Evolutionary conservation across 1,140 invertebrate genomes (phyloP).

Genomic region (Glossosoma conforme): DNA sequence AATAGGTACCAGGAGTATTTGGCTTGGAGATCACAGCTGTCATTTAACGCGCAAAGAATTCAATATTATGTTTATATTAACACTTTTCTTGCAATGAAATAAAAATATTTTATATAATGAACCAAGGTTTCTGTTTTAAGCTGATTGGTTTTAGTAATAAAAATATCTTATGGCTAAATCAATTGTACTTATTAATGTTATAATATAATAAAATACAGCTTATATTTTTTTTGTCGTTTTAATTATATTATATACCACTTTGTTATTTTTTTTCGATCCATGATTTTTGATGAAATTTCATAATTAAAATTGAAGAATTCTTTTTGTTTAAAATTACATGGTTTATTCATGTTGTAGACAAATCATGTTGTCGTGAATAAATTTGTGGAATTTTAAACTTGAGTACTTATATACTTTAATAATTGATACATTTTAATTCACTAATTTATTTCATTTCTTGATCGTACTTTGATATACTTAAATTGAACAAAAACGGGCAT

Average conservation of each 20-base stretch:
- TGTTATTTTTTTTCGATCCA: neutral
- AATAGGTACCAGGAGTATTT: conserved; percentile 1
- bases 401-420: no score
- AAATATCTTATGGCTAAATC: neutral
- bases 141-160: neutral
- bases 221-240: neutral
- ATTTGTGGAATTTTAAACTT: no score
- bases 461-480: no score
- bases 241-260: neutral
- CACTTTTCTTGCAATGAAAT: conserved; percentile 9
- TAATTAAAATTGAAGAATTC: no score
- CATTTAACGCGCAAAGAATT: conserved; percentile 2
- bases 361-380: no score
- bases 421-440: no score
- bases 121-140: neutral
- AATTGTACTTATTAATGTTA: neutral
- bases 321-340: no score
- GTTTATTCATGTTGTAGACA: no score
- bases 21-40: conserved; percentile 5
- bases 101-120: neutral
- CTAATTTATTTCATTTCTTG: no score
- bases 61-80: conserved; percentile 11
- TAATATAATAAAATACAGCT: neutral
- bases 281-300: no score
- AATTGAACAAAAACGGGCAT: no score